Evolutionary conservation across 2,888 invertebrate genomes (phyloP).

Genomic region (Julus scandinavius): DNA sequence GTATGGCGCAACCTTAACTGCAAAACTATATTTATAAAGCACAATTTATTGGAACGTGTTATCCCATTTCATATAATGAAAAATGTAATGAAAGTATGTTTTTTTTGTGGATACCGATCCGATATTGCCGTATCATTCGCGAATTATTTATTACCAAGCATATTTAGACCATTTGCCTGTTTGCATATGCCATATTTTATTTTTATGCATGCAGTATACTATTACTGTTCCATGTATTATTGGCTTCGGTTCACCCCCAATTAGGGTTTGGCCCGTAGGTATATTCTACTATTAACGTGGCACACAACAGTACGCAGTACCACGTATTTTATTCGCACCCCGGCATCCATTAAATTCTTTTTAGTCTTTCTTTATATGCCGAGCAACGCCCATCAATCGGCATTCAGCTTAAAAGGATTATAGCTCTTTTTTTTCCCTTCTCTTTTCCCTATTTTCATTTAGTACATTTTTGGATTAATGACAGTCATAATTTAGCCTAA

Average conservation of each 20-base stretch:
- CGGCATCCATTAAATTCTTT: constrained; percentile 47
- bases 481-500: constrained; percentile 53
- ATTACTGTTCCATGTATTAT: background rate
- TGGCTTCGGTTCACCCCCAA: constrained; percentile 1
- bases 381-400: constrained; percentile 51
- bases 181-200: background rate
- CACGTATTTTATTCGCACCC: constrained; percentile 12
- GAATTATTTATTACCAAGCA: background rate
- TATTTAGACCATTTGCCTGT: background rate
- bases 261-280: constrained; percentile 15
- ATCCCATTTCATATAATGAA: background rate
- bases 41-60: background rate
- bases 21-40: background rate
- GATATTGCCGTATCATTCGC: background rate
- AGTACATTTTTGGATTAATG: constrained; percentile 53
- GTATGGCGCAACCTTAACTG: no score
- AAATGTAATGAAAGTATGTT: background rate
- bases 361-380: constrained; percentile 37
- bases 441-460: constrained; percentile 52
- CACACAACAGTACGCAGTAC: background rate
- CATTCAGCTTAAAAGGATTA: constrained; percentile 50
- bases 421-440: constrained; percentile 21
- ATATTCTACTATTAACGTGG: background rate
- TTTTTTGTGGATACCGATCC: background rate
- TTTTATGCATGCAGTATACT: background rate